phyloP scores from a whole-genome alignment of 1,140 invertebrate genomes.

The Cherax destructor region DNA sequence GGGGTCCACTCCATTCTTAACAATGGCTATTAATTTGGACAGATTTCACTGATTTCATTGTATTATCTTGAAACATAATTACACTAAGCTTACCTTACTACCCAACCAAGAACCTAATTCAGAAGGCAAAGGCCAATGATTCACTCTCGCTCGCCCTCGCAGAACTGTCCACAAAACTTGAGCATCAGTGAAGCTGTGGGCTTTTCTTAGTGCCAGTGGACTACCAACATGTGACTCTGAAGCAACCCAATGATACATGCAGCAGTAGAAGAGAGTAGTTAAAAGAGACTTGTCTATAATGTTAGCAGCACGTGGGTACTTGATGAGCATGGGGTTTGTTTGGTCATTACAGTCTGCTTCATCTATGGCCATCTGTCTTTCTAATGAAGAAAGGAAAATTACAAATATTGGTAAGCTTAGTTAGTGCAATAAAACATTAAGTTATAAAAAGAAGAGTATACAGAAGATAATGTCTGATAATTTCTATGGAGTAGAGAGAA shows the following conservation, averaged over 20 bases:
- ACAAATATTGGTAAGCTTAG: no score
- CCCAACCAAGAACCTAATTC: slow-evolving; percentile 79
- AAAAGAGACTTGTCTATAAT: slow-evolving; percentile 75
- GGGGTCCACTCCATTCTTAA: no score
- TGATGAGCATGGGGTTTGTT: slow-evolving; percentile 65
- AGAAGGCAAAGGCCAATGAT: slow-evolving; percentile 65
- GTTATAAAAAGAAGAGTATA: no score
- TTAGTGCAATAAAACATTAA: no score
- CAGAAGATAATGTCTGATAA: no score
- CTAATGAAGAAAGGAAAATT: slow-evolving; percentile 72
- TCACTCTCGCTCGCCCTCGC: slow-evolving; percentile 77
- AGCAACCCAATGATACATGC: slow-evolving; percentile 76
- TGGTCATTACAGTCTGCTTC: slow-evolving; percentile 72
- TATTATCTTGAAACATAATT: no score
- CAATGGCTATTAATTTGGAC: no score
- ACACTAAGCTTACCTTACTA: slow-evolving; percentile 77
- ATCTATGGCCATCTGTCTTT: slow-evolving; percentile 74
- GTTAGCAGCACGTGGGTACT: slow-evolving; percentile 58
- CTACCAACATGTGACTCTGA: slow-evolving; percentile 74
- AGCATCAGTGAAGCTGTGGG: slow-evolving; percentile 77
- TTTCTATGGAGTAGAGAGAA: no score
- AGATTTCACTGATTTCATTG: no score
- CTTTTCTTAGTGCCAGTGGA: slow-evolving; percentile 74
- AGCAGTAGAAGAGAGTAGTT: slow-evolving; percentile 76
- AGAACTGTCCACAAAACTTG: slow-evolving; percentile 79